phyloP scores from a whole-genome alignment of 2,888 invertebrate genomes.

The Caenorhabditis angaria region DNA sequence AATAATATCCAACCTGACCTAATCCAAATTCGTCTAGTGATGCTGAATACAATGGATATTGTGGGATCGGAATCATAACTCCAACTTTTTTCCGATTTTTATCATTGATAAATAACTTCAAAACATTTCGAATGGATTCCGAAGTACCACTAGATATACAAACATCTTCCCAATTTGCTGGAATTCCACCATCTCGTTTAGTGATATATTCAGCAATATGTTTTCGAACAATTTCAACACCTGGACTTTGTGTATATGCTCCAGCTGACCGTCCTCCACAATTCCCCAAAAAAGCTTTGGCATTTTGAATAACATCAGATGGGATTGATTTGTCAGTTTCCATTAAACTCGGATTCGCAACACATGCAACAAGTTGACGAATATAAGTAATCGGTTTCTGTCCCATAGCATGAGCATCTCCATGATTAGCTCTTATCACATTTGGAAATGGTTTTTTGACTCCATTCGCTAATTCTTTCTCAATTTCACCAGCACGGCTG shows the following conservation, averaged over 20 bases:
- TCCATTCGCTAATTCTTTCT: slow-evolving; percentile 86
- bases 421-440: slow-evolving; percentile 95
- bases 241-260: slow-evolving; percentile 88
- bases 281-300: slow-evolving; percentile 46
- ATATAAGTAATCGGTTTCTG: slow-evolving; percentile 90
- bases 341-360: slow-evolving; percentile 81
- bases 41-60: slow-evolving; percentile 97
- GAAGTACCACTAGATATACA: slow-evolving; percentile 89
- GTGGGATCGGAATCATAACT: slow-evolving; percentile 95
- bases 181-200: slow-evolving; percentile 81
- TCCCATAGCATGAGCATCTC: slow-evolving; percentile 91
- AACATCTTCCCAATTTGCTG: slow-evolving; percentile 82
- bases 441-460: slow-evolving; percentile 87
- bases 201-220: slow-evolving; percentile 88
- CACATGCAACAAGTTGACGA: slow-evolving; percentile 86
- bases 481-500: slow-evolving; percentile 88
- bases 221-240: slow-evolving; percentile 86
- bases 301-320: slow-evolving; percentile 81
- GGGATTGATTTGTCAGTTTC: slow-evolving; percentile 80
- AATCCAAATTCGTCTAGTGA: slow-evolving; percentile 91
- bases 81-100: slow-evolving; percentile 77
- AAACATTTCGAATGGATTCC: slow-evolving; percentile 82
- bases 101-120: slow-evolving; percentile 80
- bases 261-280: slow-evolving; percentile 76
- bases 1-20: slow-evolving; percentile 84